Conservation (phyloP, 2,797 vertebrate species). For the Periparus ater region DNA sequence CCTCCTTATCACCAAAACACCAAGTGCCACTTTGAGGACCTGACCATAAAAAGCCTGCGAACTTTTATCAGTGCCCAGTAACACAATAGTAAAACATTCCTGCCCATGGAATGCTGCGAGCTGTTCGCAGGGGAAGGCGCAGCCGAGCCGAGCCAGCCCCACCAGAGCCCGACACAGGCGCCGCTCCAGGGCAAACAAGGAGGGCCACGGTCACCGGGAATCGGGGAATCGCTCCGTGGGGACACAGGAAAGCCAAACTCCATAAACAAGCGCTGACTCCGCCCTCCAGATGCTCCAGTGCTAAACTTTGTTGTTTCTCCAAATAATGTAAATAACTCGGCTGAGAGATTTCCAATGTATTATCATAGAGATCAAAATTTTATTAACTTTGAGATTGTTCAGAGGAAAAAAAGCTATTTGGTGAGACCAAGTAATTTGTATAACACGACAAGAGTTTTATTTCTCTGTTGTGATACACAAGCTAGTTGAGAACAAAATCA, state of each 20-base stretch:
- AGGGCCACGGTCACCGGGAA: background rate
- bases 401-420: background rate
- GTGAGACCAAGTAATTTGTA: background rate
- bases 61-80: constrained; percentile 67
- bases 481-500: background rate
- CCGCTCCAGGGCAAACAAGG: background rate
- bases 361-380: background rate
- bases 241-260: background rate
- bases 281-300: background rate
- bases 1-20: constrained; percentile 70
- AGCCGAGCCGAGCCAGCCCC: constrained; percentile 71
- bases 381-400: background rate
- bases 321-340: background rate
- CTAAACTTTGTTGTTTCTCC: background rate
- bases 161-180: constrained; percentile 32
- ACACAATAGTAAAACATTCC: constrained; percentile 38
- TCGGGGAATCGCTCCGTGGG: background rate
- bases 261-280: background rate
- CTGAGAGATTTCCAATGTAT: background rate
- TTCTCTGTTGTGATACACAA: background rate
- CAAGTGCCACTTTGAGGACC: constrained; percentile 60
- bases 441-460: background rate
- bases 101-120: constrained; percentile 80
- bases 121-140: constrained; percentile 78
- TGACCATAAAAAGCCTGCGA: constrained; percentile 74